Conservation (phyloP, 1,140 invertebrate species). For the Drosophila willistoni region DNA sequence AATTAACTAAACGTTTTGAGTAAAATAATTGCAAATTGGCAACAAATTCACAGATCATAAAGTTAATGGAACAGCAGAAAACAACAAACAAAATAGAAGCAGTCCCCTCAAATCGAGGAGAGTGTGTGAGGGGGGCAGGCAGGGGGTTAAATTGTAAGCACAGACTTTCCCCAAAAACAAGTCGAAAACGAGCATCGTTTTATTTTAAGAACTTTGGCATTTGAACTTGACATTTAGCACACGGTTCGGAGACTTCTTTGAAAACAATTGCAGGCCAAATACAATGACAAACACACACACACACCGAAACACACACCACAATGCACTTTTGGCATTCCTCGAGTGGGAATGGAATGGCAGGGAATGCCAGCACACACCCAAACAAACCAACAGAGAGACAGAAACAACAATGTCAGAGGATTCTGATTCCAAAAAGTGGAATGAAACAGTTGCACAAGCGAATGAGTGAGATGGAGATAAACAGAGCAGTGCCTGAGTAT, state of each 20-base stretch:
- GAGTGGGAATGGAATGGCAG: conserved; percentile 45
- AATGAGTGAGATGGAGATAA: conserved; percentile 19
- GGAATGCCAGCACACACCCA: conserved; percentile 61
- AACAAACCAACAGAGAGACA: conserved; percentile 35
- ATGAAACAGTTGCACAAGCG: conserved; percentile 62
- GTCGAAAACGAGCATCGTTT: conserved; percentile 65
- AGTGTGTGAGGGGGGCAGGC: background rate
- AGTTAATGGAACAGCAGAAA: conserved; percentile 45
- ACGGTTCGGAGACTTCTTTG: conserved; percentile 79
- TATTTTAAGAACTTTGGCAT: conserved; percentile 80
- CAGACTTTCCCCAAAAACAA: conserved; percentile 4
- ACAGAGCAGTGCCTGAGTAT: conserved; percentile 5
- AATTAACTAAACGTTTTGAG: conserved; percentile 77
- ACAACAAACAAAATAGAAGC: conserved; percentile 35
- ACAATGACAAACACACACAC: conserved; percentile 25
- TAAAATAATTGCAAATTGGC: conserved; percentile 78
- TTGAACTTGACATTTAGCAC: conserved; percentile 82
- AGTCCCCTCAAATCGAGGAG: background rate
- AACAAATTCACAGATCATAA: conserved; percentile 82
- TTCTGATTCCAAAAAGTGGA: conserved; percentile 47
- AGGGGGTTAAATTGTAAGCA: background rate
- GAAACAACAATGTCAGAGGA: conserved; percentile 36
- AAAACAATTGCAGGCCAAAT: conserved; percentile 74
- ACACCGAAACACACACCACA: conserved; percentile 37
- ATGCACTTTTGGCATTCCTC: conserved; percentile 77